Base-by-base conservation (phyloP, 2,888 invertebrate species). In the Coremacera marginata region DNA sequence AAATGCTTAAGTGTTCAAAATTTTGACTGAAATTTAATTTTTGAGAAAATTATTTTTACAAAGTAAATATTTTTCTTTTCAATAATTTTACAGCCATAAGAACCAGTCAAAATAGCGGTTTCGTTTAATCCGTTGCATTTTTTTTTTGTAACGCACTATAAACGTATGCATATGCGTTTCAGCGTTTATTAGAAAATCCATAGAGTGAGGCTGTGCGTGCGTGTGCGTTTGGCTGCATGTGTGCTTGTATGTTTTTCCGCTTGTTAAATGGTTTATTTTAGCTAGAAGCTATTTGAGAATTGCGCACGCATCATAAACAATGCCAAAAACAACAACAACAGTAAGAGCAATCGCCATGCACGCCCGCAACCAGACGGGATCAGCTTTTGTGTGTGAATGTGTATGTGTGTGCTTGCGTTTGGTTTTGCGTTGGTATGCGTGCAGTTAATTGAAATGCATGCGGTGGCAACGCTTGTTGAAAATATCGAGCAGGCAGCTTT, bases 361-460 rank as follows among this genome's bases (percentile, higher is more conserved):
- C 65, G 8, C 44, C 34, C 65, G 19, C 8, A 7, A 22, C 9
- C n/a, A 8, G 9, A 34, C 44, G 37, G 11, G 44, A 22, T 37
- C 11, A 19, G 63, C 27, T 3, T 70, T 11, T 67, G 68, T 49
- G 55, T 65, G 57, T 19, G 75, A 55, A 22, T 19, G n/a, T 27
- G 34, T 73, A 49, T 67, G 63, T 68, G 52, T 72, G n/a, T 77
- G 68, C 77, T 75, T 78, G 76, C 75, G 74, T 76, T 67, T 22
- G 55, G 5, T 52, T n/a, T 22, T 70, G 70, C 63, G 63, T 70
- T 76, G 78, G 74, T 79, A 80, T 82, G 82, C 80, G 76, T 79
- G 75, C 49, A 81, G 81, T 82, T 82, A 82, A 82, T 82, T 82
- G 82, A 81, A 82, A 82, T 80, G 80, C 81, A 80, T 80, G 79